Percentiles rank a stretch among this genome's conserved stretches.
Conservation (phyloP, 1,140 invertebrate genomes). For the Listronotus bonariensis region DNA sequence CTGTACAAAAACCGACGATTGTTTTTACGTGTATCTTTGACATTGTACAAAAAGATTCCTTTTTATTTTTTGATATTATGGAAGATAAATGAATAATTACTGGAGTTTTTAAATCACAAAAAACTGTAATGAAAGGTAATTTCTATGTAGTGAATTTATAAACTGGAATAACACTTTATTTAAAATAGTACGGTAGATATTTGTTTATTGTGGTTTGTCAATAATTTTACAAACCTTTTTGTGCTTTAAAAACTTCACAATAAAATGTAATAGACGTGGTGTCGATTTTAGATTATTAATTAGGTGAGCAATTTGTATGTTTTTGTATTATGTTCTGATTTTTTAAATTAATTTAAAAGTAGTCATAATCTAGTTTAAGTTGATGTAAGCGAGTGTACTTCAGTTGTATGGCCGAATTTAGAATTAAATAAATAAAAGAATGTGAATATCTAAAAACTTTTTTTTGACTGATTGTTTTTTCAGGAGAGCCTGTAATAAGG, state of each 20-base stretch:
- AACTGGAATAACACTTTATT: too few relatives aligned
- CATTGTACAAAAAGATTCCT: slow-evolving; percentile 17
- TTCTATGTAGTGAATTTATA: too few relatives aligned
- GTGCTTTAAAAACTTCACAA: too few relatives aligned
- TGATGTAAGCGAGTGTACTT: slow-evolving; percentile 26
- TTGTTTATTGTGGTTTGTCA: neutral
- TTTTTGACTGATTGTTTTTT: too few relatives aligned
- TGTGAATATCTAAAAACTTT: neutral
- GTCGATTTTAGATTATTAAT: slow-evolving; percentile 9
- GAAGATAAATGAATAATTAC: neutral
- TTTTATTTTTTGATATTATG: slow-evolving; percentile 37
- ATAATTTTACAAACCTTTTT: neutral
- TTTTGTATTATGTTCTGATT: slow-evolving; percentile 16
- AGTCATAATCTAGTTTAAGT: slow-evolving; percentile 16
- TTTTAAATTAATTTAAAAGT: slow-evolving; percentile 12
- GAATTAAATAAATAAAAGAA: neutral
- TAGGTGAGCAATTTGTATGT: slow-evolving; percentile 20
- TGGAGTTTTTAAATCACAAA: slow-evolving; percentile 9
- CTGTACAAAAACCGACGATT: slow-evolving; percentile 28
- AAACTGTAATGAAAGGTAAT: neutral
- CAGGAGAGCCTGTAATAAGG: too few relatives aligned
- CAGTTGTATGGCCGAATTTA: neutral
- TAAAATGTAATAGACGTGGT: neutral
- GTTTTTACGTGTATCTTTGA: slow-evolving; percentile 23
- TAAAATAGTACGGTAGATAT: too few relatives aligned